Evolutionary conservation across 2,797 vertebrate genomes (phyloP), one percentile per base, ranked within the genome.

Genomic region (Rhodeus uyekii): DNA sequence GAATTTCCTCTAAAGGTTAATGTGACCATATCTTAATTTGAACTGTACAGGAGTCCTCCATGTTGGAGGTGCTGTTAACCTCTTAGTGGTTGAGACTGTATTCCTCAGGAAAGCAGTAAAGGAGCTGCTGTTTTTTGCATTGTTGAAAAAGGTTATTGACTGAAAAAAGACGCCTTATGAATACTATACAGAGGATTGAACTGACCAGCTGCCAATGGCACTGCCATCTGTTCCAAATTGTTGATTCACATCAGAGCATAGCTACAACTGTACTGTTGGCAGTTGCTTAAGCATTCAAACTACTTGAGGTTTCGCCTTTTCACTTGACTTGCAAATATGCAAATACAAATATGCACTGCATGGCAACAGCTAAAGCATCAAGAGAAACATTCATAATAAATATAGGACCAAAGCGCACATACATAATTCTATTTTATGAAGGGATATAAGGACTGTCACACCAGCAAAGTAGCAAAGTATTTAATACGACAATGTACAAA

Each of bases 311-410:
- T 77, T 77, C 34, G 76, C 58, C 14, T 65, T 65, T 77, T 32
- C 65, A 65, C 76, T 80, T 32, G 76, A 55, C 76, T 76, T 76
- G 73, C 36, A 80, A 71, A 69, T 72, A 61, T 80, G 78, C 78
- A 73, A 74, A 64, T 81, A 29, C 39, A 63, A 48, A 77, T 84
- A 39, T 76, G 50, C 71, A 84, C 42, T 48, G 78, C 78, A 76
- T 84, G 72, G 55, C 48, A 48, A 36, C 19, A 36, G 67, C 50
- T 80, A 71, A 50, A 71, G 68, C 38, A 80, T 61, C 48, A 80
- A 46, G 36, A 71, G 36, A 71, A 80, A 44, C 8, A 32, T 46
- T 71, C 39, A 80, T 14, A 44, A 65, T 16, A 63, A 19, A 36
- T 68, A 39, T 22, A n/a, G 67, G 65, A 71, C 78, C 78, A 71